Evolutionary conservation across 2,113 vertebrate genomes (phyloP).

Genomic region (Vidua macroura): DNA sequence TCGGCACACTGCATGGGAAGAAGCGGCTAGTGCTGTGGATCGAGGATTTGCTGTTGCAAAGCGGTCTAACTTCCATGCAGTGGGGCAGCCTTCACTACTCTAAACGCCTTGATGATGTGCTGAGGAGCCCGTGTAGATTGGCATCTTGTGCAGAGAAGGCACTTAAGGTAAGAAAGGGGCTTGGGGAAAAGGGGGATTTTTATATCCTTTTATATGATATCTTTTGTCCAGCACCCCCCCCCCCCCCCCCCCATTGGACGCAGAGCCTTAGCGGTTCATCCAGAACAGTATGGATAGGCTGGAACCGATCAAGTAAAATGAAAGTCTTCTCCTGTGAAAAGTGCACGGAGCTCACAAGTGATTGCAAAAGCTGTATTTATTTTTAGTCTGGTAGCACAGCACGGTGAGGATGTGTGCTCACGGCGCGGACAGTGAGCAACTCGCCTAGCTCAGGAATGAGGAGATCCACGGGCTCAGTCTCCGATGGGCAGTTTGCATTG

Average conservation of each 20-base stretch:
- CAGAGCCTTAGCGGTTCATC: not conserved
- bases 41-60: slow-evolving; percentile 55
- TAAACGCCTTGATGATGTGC: slow-evolving; percentile 21
- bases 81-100: slow-evolving; percentile 18
- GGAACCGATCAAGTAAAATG: slow-evolving; percentile 2
- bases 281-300: not conserved
- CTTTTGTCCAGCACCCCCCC: not conserved
- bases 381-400: not conserved
- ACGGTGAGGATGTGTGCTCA: not conserved
- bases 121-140: slow-evolving; percentile 20
- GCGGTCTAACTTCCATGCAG: slow-evolving; percentile 38
- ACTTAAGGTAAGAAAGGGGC: slow-evolving; percentile 60
- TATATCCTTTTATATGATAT: not conserved
- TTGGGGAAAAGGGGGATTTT: not conserved
- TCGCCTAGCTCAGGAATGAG: not conserved
- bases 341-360: not conserved
- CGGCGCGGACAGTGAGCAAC: not conserved
- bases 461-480: not conserved
- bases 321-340: slow-evolving; percentile 16
- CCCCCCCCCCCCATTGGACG: not conserved
- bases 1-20: slow-evolving; percentile 37
- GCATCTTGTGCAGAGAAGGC: slow-evolving; percentile 22
- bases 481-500: slow-evolving; percentile 21
- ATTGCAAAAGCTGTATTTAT: not conserved
- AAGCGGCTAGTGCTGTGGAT: slow-evolving; percentile 15